phyloP scores from a whole-genome alignment of 2,888 invertebrate genomes.

The Glaucopsyche alexis region DNA sequence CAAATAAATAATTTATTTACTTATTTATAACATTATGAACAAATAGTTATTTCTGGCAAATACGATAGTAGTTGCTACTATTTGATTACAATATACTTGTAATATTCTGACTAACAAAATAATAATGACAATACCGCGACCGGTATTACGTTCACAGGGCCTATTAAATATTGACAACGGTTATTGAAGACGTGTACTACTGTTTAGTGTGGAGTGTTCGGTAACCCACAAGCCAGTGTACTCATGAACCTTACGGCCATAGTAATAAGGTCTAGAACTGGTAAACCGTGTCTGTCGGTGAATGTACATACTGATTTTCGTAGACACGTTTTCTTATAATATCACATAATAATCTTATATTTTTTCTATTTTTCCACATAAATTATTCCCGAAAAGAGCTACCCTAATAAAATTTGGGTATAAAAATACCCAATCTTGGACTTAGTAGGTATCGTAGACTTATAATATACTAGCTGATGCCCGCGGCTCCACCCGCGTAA shows the following conservation, averaged over 20 bases:
- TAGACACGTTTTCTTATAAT: neutral
- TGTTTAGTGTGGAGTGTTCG: neutral
- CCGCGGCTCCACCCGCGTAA: too few relatives aligned
- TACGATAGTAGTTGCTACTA: neutral
- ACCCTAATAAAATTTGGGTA: too few relatives aligned
- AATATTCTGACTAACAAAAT: neutral
- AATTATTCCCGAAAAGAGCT: too few relatives aligned
- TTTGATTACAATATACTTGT: neutral
- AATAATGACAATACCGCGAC: neutral
- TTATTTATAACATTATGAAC: neutral
- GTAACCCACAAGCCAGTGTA: neutral
- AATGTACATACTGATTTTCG: neutral
- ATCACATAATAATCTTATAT: neutral
- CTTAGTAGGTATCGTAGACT: too few relatives aligned
- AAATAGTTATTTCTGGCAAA: neutral
- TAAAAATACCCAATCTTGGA: too few relatives aligned
- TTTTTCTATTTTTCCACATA: neutral
- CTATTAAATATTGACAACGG: neutral
- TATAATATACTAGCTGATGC: too few relatives aligned
- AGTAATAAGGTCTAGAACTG: neutral
- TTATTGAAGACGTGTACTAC: neutral
- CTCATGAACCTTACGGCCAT: neutral
- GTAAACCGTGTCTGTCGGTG: neutral
- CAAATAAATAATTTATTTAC: too few relatives aligned
- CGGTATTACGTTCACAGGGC: neutral